Conservation (phyloP, 2,113 vertebrate species). For the Fregetta grallaria region DNA sequence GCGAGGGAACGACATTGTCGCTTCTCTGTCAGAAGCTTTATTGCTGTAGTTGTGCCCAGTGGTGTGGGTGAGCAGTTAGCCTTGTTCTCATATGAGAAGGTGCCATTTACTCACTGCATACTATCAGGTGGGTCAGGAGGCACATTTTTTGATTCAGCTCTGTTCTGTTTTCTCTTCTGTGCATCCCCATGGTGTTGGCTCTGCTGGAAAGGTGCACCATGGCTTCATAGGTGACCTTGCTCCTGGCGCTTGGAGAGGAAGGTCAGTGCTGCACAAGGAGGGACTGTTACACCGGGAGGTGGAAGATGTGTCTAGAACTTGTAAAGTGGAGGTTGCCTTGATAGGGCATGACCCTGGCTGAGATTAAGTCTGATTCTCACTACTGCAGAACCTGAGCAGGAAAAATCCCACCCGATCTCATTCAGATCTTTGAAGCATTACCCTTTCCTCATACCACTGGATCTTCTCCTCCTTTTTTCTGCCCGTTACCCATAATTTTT, state of each 20-base stretch:
- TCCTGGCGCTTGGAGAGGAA: neutral
- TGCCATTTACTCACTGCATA: neutral
- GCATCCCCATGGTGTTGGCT: neutral
- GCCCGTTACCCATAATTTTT: neutral
- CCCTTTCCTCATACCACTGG: neutral
- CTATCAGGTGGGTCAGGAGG: neutral
- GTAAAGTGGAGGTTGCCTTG: neutral
- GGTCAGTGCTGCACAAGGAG: neutral
- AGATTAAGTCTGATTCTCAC: neutral
- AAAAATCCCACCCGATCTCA: neutral
- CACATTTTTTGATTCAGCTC: neutral
- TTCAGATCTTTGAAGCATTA: neutral
- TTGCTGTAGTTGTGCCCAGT: neutral
- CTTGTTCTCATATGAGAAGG: neutral
- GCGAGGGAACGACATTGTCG: neutral
- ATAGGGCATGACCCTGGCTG: neutral
- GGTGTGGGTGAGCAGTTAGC: neutral
- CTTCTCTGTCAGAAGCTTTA: neutral
- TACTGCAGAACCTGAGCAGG: neutral
- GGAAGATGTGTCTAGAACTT: neutral
- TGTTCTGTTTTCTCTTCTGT: neutral
- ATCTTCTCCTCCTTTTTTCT: neutral
- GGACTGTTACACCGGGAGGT: neutral
- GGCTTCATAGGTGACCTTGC: neutral
- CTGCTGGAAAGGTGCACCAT: neutral